Conservation (phyloP, 2,113 vertebrate species). For the Tautogolabrus adspersus region DNA sequence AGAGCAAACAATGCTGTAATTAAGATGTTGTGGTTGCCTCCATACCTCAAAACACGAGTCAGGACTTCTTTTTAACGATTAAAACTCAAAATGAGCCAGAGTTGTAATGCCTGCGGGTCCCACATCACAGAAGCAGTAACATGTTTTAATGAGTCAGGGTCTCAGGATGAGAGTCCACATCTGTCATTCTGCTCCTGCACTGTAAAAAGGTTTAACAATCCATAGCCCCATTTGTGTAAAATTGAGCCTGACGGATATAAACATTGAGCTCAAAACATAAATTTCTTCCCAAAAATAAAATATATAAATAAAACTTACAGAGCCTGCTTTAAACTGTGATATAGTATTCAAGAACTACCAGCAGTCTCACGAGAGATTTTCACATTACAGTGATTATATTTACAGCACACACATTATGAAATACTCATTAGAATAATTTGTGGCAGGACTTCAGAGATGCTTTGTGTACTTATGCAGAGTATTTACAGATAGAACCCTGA, state of each 20-base stretch:
- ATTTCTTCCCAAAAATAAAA: too few species aligned
- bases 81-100: conserved; percentile 47
- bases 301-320: not conserved
- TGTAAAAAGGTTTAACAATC: conserved; percentile 27
- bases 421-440: conserved; percentile 45
- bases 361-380: not conserved
- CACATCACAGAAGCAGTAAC: conserved; percentile 60
- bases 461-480: conserved; percentile 19
- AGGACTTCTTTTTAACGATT: conserved; percentile 44
- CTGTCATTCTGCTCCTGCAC: conserved; percentile 52
- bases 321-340: not conserved
- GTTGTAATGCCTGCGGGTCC: conserved; percentile 44
- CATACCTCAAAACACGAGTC: conserved; percentile 26
- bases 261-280: too few species aligned
- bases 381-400: conserved; percentile 2
- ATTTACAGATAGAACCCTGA: conserved; percentile 39
- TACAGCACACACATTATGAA: conserved; percentile 33
- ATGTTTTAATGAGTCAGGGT: conserved; percentile 61
- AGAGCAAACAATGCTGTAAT: conserved; percentile 36
- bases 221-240: too few species aligned
- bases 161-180: conserved; percentile 34
- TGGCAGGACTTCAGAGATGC: conserved; percentile 9
- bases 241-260: too few species aligned
- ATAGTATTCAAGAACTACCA: not conserved
- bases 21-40: conserved; percentile 38